Evolutionary conservation across 1,140 invertebrate genomes (phyloP).

Genomic region (Potamilus streckersoni): DNA sequence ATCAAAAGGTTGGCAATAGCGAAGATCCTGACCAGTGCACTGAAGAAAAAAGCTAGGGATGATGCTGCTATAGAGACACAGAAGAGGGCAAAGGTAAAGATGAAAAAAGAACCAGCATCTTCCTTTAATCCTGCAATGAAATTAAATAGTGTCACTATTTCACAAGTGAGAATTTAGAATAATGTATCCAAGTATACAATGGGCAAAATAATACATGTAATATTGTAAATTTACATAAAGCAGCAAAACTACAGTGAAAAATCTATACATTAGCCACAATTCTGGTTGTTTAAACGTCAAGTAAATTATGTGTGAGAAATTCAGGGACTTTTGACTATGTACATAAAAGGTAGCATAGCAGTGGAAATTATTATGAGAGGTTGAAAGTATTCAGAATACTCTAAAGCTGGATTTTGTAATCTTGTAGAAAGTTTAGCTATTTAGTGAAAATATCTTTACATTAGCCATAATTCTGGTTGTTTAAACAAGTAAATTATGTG

Average conservation of each 20-base stretch:
- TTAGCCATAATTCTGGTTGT: too few relatives aligned
- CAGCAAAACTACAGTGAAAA: not conserved
- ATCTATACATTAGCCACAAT: not conserved
- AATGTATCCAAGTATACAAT: not conserved
- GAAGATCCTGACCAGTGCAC: constrained; percentile 56
- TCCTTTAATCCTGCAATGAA: constrained; percentile 53
- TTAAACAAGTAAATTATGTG: too few relatives aligned
- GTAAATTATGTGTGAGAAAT: not conserved
- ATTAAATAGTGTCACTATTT: constrained; percentile 3
- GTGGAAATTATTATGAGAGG: too few relatives aligned
- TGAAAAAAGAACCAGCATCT: constrained; percentile 52
- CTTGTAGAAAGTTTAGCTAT: too few relatives aligned
- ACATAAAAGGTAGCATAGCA: too few relatives aligned
- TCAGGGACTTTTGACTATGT: too few relatives aligned
- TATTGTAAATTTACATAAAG: not conserved
- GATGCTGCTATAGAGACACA: constrained; percentile 58
- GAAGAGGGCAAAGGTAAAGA: constrained; percentile 59
- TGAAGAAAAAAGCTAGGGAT: constrained; percentile 60
- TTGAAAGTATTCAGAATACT: too few relatives aligned
- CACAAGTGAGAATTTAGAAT: not conserved
- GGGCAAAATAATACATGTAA: not conserved
- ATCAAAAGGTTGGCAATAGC: constrained; percentile 63
- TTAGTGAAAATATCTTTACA: too few relatives aligned
- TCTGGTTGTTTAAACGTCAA: not conserved
- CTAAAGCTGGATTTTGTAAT: too few relatives aligned